phyloP scores from a whole-genome alignment of 2,888 invertebrate species.

The Protonemura montana region DNA sequence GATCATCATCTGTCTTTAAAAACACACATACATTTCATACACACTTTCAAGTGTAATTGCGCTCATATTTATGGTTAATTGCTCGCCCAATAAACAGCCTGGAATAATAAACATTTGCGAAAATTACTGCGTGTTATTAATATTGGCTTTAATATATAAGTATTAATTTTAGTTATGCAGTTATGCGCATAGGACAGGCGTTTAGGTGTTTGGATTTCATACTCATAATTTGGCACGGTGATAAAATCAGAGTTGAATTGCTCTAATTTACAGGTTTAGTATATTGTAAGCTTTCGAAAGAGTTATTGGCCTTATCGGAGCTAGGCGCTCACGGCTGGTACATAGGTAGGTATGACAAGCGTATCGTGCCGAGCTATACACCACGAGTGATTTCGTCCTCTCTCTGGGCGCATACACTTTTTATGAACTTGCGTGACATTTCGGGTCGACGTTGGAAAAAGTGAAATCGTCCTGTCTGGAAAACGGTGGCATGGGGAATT shows the following conservation, averaged over 20 bases:
- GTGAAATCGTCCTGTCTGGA: not conserved
- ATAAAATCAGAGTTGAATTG: not conserved
- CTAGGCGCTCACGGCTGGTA: not conserved
- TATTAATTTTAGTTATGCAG: not conserved
- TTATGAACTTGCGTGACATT: not conserved
- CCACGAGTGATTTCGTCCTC: too few relatives aligned
- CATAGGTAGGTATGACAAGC: too few relatives aligned
- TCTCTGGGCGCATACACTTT: not conserved
- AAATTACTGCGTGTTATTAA: not conserved
- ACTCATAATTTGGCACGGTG: not conserved
- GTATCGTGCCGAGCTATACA: too few relatives aligned
- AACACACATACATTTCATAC: not conserved
- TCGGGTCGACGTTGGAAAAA: not conserved
- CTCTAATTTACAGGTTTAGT: not conserved
- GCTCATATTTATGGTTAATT: not conserved
- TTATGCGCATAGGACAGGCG: not conserved
- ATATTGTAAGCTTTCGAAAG: not conserved
- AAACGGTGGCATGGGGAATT: conserved; percentile 2
- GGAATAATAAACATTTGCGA: not conserved
- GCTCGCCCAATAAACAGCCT: not conserved
- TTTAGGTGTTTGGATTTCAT: not conserved
- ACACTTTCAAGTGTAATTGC: not conserved
- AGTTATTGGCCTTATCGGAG: not conserved
- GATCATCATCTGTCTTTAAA: not conserved
- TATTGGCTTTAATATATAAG: not conserved